Evolutionary conservation across 2,888 invertebrate species (phyloP).

Genomic region (Aleiodes leptofemur): DNA sequence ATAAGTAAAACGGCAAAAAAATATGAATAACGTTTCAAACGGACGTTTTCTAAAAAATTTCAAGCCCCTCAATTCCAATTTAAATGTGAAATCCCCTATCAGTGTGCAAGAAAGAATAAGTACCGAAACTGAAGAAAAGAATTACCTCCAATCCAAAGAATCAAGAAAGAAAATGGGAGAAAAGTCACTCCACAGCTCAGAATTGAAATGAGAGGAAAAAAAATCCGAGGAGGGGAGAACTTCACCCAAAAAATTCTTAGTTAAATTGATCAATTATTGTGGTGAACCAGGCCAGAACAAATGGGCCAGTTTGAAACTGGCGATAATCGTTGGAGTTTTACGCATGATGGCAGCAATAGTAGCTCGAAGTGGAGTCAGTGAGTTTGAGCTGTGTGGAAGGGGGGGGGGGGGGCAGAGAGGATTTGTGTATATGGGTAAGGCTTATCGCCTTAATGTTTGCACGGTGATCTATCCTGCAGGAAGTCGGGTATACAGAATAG

Average conservation of each 20-base stretch:
- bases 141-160: too few species aligned
- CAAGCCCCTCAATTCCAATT: too few species aligned
- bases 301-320: not conserved
- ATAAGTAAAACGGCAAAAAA: not conserved
- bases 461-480: slow-evolving; percentile 68
- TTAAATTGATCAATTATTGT: too few species aligned
- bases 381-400: slow-evolving; percentile 5
- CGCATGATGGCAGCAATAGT: too few species aligned
- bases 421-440: slow-evolving; percentile 37
- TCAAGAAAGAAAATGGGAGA: too few species aligned
- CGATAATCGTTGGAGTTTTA: too few species aligned
- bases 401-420: slow-evolving; percentile 45
- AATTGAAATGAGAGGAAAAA: not conserved
- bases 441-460: slow-evolving; percentile 68
- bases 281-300: not conserved
- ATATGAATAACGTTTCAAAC: too few species aligned
- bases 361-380: slow-evolving; percentile 11
- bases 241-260: not conserved
- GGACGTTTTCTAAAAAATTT: too few species aligned
- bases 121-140: too few species aligned
- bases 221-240: not conserved
- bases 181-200: too few species aligned
- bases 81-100: too few species aligned
- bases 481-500: slow-evolving; percentile 57
- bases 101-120: too few species aligned